Conservation (phyloP, 35 echinoderm and acorn worm species). For the Diadema setosum region DNA sequence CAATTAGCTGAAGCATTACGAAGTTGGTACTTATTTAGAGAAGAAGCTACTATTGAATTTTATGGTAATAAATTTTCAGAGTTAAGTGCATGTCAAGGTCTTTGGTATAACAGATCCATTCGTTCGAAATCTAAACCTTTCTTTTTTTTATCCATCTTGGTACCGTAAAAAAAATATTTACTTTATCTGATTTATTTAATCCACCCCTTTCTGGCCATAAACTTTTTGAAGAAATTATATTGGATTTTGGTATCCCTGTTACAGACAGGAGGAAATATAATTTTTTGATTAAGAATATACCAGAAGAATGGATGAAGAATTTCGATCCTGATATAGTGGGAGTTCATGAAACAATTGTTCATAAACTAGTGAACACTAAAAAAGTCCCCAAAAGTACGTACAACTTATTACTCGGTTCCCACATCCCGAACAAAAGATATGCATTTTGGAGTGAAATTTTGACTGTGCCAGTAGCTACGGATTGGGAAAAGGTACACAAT, state of each 20-base stretch:
- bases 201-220: neutral
- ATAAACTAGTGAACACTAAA: neutral
- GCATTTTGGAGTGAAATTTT: neutral
- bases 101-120: neutral
- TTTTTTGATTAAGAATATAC: neutral
- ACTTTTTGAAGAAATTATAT: neutral
- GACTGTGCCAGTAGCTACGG: neutral
- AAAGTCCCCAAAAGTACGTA: neutral
- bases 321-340: neutral
- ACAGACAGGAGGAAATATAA: neutral
- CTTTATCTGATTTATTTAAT: neutral
- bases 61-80: neutral
- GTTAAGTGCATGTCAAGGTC: neutral
- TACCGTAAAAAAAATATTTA: neutral
- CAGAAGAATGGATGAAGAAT: neutral
- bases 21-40: slow-evolving; percentile 4
- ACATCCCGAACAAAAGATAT: neutral
- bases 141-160: neutral
- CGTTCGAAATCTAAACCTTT: neutral
- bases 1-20: slow-evolving; percentile 2
- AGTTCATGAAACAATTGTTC: neutral
- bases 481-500: neutral
- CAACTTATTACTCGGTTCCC: neutral
- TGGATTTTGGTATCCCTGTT: neutral
- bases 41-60: neutral